A percentile compares a stretch with the other conserved stretches of the same genome.
These are phyloP conservation scores for Colletes latitarsis DNA, from an alignment of 1,140 invertebrate species.

Conservation along the genomic window DNA sequence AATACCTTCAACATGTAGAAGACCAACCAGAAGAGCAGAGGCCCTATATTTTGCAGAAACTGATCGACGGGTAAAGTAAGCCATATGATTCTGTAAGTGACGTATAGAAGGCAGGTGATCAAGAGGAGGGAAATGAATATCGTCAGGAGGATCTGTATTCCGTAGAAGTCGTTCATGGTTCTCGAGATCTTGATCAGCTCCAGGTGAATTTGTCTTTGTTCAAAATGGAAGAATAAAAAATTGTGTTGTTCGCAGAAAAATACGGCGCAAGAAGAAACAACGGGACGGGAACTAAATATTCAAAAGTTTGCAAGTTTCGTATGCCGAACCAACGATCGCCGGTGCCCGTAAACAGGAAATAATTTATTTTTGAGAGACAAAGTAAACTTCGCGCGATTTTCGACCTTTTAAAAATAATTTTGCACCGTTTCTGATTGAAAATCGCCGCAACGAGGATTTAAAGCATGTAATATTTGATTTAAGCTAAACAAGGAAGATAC, in stretches of 20 bases:
- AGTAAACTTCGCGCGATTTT: too few species aligned
- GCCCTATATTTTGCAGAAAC: background rate
- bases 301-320: too few species aligned
- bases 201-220: slow-evolving; percentile 64
- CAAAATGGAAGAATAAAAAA: background rate
- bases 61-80: rapidly evolving
- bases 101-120: slow-evolving; percentile 57
- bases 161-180: slow-evolving; percentile 55
- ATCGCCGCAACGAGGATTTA: background rate
- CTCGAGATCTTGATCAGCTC: slow-evolving; percentile 58
- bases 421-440: too few species aligned
- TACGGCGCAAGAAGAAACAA: background rate
- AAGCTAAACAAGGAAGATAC: too few species aligned
- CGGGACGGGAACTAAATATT: too few species aligned
- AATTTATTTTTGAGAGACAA: too few species aligned
- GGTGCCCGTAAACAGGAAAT: too few species aligned
- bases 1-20: slow-evolving; percentile 44
- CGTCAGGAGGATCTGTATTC: slow-evolving; percentile 59
- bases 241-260: background rate
- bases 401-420: too few species aligned
- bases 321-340: too few species aligned
- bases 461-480: too few species aligned
- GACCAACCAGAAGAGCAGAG: slow-evolving; percentile 26
- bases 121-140: slow-evolving; percentile 56
- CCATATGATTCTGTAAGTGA: slow-evolving; percentile 48